phyloP scores from a whole-genome alignment of 2,797 vertebrate species.

The Monodelphis domestica region DNA sequence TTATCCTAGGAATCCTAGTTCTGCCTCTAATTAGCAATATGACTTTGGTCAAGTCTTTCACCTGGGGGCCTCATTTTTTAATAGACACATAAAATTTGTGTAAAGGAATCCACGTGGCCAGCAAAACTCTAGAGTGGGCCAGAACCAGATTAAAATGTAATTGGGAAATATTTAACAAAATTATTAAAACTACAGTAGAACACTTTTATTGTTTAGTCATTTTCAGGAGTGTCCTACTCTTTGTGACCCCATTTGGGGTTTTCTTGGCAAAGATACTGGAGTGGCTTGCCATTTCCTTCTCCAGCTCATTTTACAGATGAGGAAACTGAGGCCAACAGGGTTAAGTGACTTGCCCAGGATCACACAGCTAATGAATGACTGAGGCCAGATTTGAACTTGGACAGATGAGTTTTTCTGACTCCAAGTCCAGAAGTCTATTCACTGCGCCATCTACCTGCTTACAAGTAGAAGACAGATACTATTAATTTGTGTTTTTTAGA shows the following conservation, averaged over 20 bases:
- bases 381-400: neutral
- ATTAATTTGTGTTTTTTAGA: neutral
- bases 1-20: neutral
- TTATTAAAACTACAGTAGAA: neutral
- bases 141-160: neutral
- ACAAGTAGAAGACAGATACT: neutral
- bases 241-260: neutral
- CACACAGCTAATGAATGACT: neutral
- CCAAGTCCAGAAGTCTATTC: neutral
- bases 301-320: neutral
- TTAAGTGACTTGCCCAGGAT: neutral
- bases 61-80: neutral
- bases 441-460: neutral
- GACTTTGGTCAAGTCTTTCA: neutral
- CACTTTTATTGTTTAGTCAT: too few relatives aligned
- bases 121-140: too few relatives aligned
- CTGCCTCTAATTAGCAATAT: neutral
- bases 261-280: neutral
- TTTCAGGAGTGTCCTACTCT: too few relatives aligned
- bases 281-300: neutral
- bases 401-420: too few relatives aligned
- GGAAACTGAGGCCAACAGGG: neutral
- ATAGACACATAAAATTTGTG: neutral
- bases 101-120: neutral
- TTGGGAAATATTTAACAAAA: neutral